These are phyloP conservation scores for Pogona vitticeps DNA, from an alignment of 2,113 vertebrate species.

Conservation along the genomic window DNA sequence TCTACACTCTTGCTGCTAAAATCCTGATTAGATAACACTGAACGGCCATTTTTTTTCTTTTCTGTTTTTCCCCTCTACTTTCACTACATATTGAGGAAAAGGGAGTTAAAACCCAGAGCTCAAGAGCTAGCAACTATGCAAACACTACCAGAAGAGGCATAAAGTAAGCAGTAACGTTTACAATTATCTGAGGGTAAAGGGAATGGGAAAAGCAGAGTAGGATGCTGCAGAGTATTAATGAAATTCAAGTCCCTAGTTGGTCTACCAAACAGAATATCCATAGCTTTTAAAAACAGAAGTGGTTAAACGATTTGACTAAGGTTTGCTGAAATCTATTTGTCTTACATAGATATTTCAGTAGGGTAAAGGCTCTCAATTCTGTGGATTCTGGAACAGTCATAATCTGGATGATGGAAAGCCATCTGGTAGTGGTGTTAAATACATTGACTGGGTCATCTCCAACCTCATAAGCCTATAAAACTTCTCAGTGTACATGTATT, in stretches of 20 bases:
- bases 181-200: neutral
- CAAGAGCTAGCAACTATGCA: neutral
- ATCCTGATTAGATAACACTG: conserved; percentile 1
- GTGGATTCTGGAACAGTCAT: neutral
- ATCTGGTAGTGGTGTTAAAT: neutral
- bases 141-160: neutral
- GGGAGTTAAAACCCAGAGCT: neutral
- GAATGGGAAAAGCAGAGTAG: conserved; percentile 7
- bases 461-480: neutral
- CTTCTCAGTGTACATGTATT: neutral
- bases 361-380: neutral
- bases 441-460: neutral
- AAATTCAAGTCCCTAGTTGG: neutral
- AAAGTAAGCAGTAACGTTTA: neutral
- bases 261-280: neutral
- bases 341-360: neutral
- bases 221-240: neutral
- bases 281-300: neutral
- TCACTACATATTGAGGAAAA: conserved; percentile 14
- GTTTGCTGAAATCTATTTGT: neutral
- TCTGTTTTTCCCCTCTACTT: neutral
- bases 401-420: neutral
- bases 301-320: neutral
- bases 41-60: neutral
- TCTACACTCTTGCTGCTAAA: conserved; percentile 15